A percentile compares a stretch with the other conserved stretches of the same genome.
These are phyloP conservation scores for Nasonia oneida DNA, from an alignment of 2,888 invertebrate species.

Conservation along the genomic window DNA sequence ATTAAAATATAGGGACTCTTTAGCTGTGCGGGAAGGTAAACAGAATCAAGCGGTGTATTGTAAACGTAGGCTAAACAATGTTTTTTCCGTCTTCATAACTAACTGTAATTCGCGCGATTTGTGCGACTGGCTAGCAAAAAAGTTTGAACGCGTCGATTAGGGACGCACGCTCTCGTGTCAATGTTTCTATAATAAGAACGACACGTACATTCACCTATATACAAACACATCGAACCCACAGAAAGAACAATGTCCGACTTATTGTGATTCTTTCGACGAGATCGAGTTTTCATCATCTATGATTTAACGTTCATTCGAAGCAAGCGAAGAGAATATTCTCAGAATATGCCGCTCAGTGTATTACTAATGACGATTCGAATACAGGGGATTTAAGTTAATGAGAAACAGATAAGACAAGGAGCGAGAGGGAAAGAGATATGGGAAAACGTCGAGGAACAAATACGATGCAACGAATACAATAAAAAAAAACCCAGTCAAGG, in stretches of 20 bases:
- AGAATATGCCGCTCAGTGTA: background rate
- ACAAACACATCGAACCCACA: background rate
- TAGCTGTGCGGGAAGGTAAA: background rate
- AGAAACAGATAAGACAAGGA: background rate
- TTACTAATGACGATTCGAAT: background rate
- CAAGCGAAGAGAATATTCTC: constrained; percentile 10
- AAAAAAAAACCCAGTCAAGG: constrained; percentile 38
- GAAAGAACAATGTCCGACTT: constrained; percentile 27
- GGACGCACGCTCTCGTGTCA: constrained; percentile 27
- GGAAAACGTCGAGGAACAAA: constrained; percentile 51
- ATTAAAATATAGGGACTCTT: background rate
- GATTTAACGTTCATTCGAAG: constrained; percentile 5
- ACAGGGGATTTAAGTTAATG: background rate
- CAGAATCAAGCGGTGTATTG: constrained; percentile 20
- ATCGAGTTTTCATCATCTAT: constrained; percentile 1
- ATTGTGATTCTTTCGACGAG: constrained; percentile 1
- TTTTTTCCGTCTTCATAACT: constrained; percentile 44
- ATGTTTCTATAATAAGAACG: constrained; percentile 23
- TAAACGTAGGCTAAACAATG: constrained; percentile 34
- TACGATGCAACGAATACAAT: constrained; percentile 60
- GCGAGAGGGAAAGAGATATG: background rate
- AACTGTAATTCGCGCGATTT: constrained; percentile 21
- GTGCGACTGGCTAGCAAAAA: constrained; percentile 19
- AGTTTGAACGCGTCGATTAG: background rate
- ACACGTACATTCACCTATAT: background rate